Base-by-base conservation (phyloP, 2,888 invertebrate species). In the Gerosis bhagava region DNA sequence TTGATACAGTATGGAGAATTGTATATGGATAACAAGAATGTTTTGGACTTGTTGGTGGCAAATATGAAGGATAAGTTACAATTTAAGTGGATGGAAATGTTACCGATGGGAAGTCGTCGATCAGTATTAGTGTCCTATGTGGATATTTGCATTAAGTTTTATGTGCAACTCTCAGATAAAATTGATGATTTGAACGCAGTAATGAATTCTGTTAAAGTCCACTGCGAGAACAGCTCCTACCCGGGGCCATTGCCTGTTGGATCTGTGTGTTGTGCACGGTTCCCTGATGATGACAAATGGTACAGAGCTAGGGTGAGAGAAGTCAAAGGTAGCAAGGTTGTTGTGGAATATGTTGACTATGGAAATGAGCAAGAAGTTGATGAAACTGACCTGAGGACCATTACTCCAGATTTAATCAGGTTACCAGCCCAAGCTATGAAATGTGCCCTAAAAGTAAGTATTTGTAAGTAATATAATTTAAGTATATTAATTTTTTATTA, bases 271-370 rank as follows among this genome's bases (percentile, higher is more conserved):
- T 93, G 94, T 56, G 97, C 98, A 0, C 92, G 94, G 49, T 98
- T 95, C 69, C 91, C 93, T 34, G 91, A 84, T 36, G 96, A 97
- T 76, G 91, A 91, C 19, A 94, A 94, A 66, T 99, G 98, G 98
- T 98, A 98, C 75, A 90, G 99, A 56, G 98, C 97, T 0, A 91
- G 92, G 67, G 91, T 98, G 5, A 88, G 93, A 52, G 91, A 91
- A 26, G 79, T 93, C 3, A 89, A 90, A 21, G 88, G 84, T 1
- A 87, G 87, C 3, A 91, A 91, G 51, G 90, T 93, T 1, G 82
- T 91, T 44, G 94, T 99, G 1, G 89, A 93, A 2, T 99, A 97
- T 81, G 94, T 99, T 10, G 99, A 99, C 83, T 99, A 96, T 83
- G 99, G 99, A 4, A 98, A 98, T 79, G 94, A 96, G 65, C 97